Evolutionary conservation across 2,797 vertebrate genomes (phyloP), one percentile per base, ranked within the genome.

Genomic region (Pampus argenteus): DNA sequence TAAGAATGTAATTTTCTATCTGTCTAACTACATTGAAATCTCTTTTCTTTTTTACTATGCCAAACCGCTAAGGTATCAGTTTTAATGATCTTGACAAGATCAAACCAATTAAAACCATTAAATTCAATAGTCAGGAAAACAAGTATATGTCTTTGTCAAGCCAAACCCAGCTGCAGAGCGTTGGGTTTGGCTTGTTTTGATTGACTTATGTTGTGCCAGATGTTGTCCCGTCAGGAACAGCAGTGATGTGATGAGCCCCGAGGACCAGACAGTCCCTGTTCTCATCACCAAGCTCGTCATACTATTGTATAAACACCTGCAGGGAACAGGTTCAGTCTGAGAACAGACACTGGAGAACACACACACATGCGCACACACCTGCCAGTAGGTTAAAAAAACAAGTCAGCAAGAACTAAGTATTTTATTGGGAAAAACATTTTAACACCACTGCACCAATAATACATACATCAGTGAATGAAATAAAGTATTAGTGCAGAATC

Each of bases 241-340:
- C 7, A 44, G 51, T 75, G 79, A 85, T 52, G 50, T 70, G 81
- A 74, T 2, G 42, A 68, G 75, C 86, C 82, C 80, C 42, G 61
- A 80, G 74, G 71, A 76, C 71, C 54, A 59, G 54, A 63, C 60
- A 79, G 85, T 79, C 66, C 69, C 79, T 77, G 75, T 78, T 82
- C 74, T 78, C 77, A 79, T 87, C 71, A 72, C 59, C 54, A 3
- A 78, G 22, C 71, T 83, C 59, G 40, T 74, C 66, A 55, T 56
- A 72, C 72, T 67, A 52, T 80, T 44, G 56, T 76, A 51, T 75
- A 82, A 86, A 79, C 74, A 87, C 79, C 86, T 85, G 69, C 74
- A 81, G 82, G 81, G 76, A 85, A 66, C 59, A 54, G 59, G 62
- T 71, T 71, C 26, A 25, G 31, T 69, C 73, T 55, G 63, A 71